phyloP scores from a whole-genome alignment of 53 echinoderm and acorn worm genomes.

The Henricia sp. region DNA sequence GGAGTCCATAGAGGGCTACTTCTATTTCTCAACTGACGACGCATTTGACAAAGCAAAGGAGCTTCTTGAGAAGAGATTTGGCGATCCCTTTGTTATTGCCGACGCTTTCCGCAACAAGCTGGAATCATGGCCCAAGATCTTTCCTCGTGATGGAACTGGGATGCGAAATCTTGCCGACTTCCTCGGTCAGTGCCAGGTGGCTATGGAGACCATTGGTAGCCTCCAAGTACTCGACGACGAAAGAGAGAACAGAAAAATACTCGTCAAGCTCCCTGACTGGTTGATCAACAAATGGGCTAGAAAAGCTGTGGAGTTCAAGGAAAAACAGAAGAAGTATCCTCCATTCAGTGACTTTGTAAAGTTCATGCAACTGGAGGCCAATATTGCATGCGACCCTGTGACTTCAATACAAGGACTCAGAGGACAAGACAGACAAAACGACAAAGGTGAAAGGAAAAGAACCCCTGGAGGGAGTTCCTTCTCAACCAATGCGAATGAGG shows the following conservation, averaged over 20 bases:
- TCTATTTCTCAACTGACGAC: constrained; percentile 44
- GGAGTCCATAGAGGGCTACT: constrained; percentile 62
- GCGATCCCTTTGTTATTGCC: constrained; percentile 53
- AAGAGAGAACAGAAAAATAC: constrained; percentile 52
- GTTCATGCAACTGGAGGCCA: constrained; percentile 31
- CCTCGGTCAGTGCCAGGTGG: constrained; percentile 19
- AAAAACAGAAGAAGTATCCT: constrained; percentile 22
- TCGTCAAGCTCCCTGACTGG: constrained; percentile 68
- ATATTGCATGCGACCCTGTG: constrained; percentile 55
- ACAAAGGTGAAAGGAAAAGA: constrained; percentile 1
- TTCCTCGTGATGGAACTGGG: constrained; percentile 24
- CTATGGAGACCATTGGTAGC: constrained; percentile 31
- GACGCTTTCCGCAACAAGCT: constrained; percentile 50
- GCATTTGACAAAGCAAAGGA: too few relatives aligned
- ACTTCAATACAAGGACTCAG: constrained; percentile 25
- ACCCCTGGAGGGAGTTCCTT: constrained; percentile 16
- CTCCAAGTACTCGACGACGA: constrained; percentile 49
- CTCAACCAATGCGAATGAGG: constrained; percentile 6
- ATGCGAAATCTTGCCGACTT: constrained; percentile 36
- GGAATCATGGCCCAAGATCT: constrained; percentile 48
- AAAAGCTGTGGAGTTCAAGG: constrained; percentile 25
- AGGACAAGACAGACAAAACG: background rate
- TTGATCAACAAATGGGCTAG: constrained; percentile 38
- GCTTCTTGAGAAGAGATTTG: too few relatives aligned
- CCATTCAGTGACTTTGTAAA: constrained; percentile 30